A percentile compares a stretch with the other conserved stretches of the same genome.
phyloP scores from a whole-genome alignment of 2,113 vertebrate genomes.

The Xyrauchen texanus region DNA sequence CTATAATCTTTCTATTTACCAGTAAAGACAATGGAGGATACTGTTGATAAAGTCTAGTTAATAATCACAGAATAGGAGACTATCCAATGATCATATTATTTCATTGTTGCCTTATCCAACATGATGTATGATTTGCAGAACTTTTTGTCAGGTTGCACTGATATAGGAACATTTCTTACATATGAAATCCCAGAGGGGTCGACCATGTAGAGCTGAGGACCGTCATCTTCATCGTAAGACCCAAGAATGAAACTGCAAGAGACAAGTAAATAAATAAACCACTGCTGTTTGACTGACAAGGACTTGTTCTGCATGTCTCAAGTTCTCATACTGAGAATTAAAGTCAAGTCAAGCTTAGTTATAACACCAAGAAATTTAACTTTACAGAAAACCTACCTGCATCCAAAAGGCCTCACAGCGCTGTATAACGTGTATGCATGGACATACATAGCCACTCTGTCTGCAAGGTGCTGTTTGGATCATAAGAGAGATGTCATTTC shows the following conservation, averaged over 20 bases:
- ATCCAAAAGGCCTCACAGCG: conserved; percentile 95
- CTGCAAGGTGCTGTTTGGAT: conserved; percentile 84
- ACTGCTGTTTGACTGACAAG: neutral
- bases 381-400: conserved; percentile 80
- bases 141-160: no score
- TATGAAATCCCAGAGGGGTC: conserved; percentile 97
- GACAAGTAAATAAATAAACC: neutral
- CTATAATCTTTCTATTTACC: no score
- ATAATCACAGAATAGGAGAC: no score
- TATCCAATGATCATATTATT: no score
- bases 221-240: conserved; percentile 90
- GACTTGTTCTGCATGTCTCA: no score
- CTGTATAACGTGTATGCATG: conserved; percentile 98
- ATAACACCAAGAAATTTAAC: no score
- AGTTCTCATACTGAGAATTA: no score
- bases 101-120: no score
- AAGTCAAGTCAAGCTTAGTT: no score
- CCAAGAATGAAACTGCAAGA: conserved; percentile 88
- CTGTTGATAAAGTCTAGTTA: no score
- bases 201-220: conserved; percentile 96
- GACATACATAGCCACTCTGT: conserved; percentile 97
- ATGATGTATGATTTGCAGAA: no score
- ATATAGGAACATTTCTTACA: conserved; percentile 67
- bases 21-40: no score
- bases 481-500: conserved; percentile 12